Conservation (phyloP, 2,888 invertebrate species). For the Acanthopleura granulata region DNA sequence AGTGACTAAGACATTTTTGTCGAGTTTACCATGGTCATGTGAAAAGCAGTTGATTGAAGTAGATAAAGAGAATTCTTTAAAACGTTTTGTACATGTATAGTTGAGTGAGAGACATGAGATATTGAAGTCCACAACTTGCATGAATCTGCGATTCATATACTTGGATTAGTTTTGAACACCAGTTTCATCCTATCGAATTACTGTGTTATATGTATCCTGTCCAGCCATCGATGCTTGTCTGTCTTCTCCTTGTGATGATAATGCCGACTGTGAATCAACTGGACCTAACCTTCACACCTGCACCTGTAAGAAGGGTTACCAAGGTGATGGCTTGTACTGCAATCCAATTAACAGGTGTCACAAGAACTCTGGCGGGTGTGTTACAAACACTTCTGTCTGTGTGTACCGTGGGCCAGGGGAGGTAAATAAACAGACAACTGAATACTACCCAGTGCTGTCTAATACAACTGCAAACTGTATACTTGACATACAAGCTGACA, state of each 20-base stretch:
- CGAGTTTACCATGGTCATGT: too few species aligned
- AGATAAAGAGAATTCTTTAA: too few species aligned
- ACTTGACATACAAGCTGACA: too few species aligned
- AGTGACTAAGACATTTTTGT: too few species aligned
- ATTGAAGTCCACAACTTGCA: too few species aligned
- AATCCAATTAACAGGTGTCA: conserved; percentile 57
- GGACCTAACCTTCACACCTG: conserved; percentile 44
- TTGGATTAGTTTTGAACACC: too few species aligned
- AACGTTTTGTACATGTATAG: too few species aligned
- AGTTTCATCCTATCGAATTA: neutral
- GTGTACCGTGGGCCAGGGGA: conserved; percentile 47
- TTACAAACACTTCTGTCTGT: conserved; percentile 44
- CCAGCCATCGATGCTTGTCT: conserved; percentile 39
- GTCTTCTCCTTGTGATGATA: conserved; percentile 39
- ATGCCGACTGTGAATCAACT: conserved; percentile 44
- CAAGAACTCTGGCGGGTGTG: conserved; percentile 54
- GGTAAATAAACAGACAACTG: conserved; percentile 34
- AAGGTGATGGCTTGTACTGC: conserved; percentile 57
- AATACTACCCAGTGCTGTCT: too few species aligned
- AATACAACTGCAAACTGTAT: too few species aligned
- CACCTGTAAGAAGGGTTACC: conserved; percentile 48
- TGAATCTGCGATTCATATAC: too few species aligned
- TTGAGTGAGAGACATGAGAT: too few species aligned
- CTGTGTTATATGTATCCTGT: neutral
- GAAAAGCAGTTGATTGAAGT: too few species aligned